These are phyloP conservation scores for mouse (Mus musculus) DNA, from an alignment of 2,113 vertebrate genomes.

Conservation along the genomic window GRCm39 chr8:107126001-107126500, in stretches of 20 bases:
- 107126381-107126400: background rate
- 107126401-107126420: background rate
- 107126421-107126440: background rate
- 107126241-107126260: background rate
- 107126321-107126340: background rate
- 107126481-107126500: background rate
- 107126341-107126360: background rate
- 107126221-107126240: background rate
- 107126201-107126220: background rate
- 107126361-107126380: background rate
- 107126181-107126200: background rate
- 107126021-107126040: background rate
- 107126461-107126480: background rate
- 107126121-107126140: background rate
- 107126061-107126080: background rate
- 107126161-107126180: background rate
- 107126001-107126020: background rate
- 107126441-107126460: background rate
- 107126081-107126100: background rate
- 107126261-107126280: background rate
- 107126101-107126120: background rate
- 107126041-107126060: conserved; percentile 18
- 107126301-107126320: background rate
- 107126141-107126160: background rate
- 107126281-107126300: conserved; percentile 30